A percentile compares a stretch with the other conserved stretches of the same genome.
Evolutionary conservation across 2,888 invertebrate species (phyloP).

Genomic region (Volucella inflata): DNA sequence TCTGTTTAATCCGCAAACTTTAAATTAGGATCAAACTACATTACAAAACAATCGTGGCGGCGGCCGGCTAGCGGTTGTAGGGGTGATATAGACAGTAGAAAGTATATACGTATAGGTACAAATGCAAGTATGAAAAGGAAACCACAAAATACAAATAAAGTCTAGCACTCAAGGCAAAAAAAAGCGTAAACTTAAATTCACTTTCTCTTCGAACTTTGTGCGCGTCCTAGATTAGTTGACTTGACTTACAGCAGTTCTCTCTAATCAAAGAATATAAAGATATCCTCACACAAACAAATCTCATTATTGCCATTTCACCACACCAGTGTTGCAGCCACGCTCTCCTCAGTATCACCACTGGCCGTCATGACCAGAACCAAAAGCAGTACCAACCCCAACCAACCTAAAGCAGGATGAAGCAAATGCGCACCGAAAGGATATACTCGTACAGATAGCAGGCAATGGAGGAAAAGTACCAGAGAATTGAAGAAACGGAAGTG

Average conservation of each 20-base stretch:
- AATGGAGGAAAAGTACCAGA: slow-evolving; percentile 28
- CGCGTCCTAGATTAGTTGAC: slow-evolving; percentile 61
- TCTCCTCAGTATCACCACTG: background rate
- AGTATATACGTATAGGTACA: slow-evolving; percentile 6
- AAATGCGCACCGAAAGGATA: background rate
- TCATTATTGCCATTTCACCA: slow-evolving; percentile 57
- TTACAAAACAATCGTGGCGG: slow-evolving; percentile 48
- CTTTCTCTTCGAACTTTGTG: slow-evolving; percentile 58
- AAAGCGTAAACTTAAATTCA: slow-evolving; percentile 60
- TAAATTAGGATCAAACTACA: slow-evolving; percentile 63
- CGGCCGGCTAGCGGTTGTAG: no score
- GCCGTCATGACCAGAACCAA: no score
- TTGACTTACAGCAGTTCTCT: slow-evolving; percentile 36
- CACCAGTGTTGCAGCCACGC: background rate
- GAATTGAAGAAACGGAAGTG: slow-evolving; percentile 61
- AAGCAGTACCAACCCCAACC: no score
- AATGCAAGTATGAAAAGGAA: background rate
- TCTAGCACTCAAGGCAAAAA: background rate
- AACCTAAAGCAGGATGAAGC: no score
- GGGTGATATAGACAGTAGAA: background rate
- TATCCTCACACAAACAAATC: slow-evolving; percentile 57
- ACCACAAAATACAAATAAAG: background rate
- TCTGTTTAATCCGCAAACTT: slow-evolving; percentile 55
- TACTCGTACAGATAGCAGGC: background rate
- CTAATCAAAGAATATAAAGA: slow-evolving; percentile 63